Evolutionary conservation across 2,113 vertebrate species (phyloP), one percentile per base, ranked within the genome.

Genomic region (Macaca mulatta): DNA sequence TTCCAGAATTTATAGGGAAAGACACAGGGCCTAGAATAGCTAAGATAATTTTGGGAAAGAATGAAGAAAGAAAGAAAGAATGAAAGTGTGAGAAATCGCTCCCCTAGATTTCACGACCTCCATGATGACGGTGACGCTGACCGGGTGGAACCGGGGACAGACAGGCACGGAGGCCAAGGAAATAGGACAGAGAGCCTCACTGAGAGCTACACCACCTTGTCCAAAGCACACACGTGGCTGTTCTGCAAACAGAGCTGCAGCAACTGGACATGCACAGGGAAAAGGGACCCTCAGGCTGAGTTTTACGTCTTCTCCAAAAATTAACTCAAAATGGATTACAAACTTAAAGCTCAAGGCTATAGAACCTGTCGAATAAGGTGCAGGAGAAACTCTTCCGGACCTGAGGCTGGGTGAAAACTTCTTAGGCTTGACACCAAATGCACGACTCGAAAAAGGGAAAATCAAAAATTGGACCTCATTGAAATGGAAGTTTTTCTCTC

Each of bases 41-140:
- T 8, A 4, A 8, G 13, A 18, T 22, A 4, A 4, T 45, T 27
- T 45, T 45, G 83, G 48, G 27, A 35, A n/a, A 18, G 74, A n/a
- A 22, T 32, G 48, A 50, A 50, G 48, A 13, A 50, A 50, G 13
- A 50, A 50, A 3, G 48, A 50, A 50, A 3, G 48, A 50, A 14
- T 3, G 48, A 13, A 25, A 8, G 8, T 0, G 38, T 38, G 38
- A 70, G 61, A 50, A 55, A 32, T 35, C 8, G 3, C 18, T 3
- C 6, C 1, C 11, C 14, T 10, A 38, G 40, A 38, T 7, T 17
- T 43, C 9, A 20, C 8, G 69, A 38, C 69, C 38, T 14, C 11
- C 23, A 4, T 4, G 17, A 45, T 7, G 1, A 4, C 6, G 27
- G 43, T 35, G 6, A 8, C 2, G 61, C 1, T 0, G 48, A 1